Base-by-base conservation (phyloP, 2,888 invertebrate genomes). In the Scrobipalpa costella region DNA sequence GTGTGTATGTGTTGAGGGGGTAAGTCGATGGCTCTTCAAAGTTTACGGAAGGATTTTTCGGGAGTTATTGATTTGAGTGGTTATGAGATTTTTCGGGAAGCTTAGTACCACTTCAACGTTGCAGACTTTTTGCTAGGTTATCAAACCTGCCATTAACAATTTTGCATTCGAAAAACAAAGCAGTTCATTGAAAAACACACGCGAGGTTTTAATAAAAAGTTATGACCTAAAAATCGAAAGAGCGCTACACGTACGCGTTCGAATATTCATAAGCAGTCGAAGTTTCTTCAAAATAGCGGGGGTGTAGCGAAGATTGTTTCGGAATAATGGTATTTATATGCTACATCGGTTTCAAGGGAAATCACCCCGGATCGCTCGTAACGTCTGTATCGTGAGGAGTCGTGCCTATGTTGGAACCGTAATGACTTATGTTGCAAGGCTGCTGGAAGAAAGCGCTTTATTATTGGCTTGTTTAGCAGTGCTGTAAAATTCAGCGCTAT, bases 331-430 rank as follows among this genome's bases (percentile, higher is more conserved):
- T 90, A 90, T 90, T 90, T 90, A 88, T 90, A 88, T 88, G 90
- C 85, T 86, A 88, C 91, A 91, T 91, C 85, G 90, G 89, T 88
- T 90, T 86, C 90, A 87, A 84, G 90, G 90, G 90, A 91, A 91
- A 91, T 91, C 90, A 91, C 86, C 90, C 86, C 81, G 76, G 33
- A 86, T 84, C 85, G 85, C 77, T 88, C 83, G 84, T 87, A 86
- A 55, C 55, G 55, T 81, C 80, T 80, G 82, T 75, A 80, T 79
- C 34, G 13, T 7, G 44, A 36, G 19, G 38, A 60, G n/a, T 15
- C 60, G 47, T 76, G 57, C 33, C 19, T 57, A 38, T n/a, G 7
- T 2, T 47, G 47, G 62, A 63, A 63, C 66, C 57, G 66, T 61
- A 62, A 65, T 63, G 69, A 36, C 60, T 21, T 62, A 62, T 17